These are phyloP conservation scores for Gila orcuttii DNA, from an alignment of 2,113 vertebrate genomes.

Conservation along the genomic window DNA sequence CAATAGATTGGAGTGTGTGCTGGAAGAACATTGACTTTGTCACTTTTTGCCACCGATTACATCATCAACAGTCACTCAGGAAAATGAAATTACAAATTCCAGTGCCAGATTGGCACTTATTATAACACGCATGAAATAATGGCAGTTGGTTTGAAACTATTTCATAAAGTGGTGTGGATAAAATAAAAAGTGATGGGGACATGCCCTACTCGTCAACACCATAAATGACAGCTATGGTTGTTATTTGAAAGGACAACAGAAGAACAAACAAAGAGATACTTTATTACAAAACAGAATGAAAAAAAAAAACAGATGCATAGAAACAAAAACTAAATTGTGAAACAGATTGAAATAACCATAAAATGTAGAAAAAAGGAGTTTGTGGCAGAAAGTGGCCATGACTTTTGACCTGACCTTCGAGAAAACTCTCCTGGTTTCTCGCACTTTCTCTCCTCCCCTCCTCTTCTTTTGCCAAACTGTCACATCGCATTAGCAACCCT, in stretches of 20 bases:
- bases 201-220: not conserved
- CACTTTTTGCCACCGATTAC: not conserved
- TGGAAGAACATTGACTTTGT: not conserved
- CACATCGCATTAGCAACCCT: slow-evolving; percentile 39
- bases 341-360: not conserved
- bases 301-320: not conserved
- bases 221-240: not conserved
- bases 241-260: not conserved
- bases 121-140: not conserved
- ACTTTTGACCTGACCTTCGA: slow-evolving; percentile 26
- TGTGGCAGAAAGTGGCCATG: not conserved
- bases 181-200: not conserved
- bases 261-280: not conserved
- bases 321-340: not conserved
- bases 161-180: not conserved
- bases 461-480: slow-evolving; percentile 18
- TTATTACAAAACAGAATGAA: not conserved
- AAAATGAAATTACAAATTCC: not conserved
- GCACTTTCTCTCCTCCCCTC: not conserved
- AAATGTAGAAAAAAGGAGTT: not conserved
- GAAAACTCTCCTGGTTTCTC: slow-evolving; percentile 17
- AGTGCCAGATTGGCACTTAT: not conserved
- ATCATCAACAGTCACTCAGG: not conserved
- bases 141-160: not conserved
- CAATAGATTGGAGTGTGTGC: not conserved